Evolutionary conservation across 92 coral and sea anemone genomes (phyloP), one percentile per base, ranked within the genome.

Genomic region (Desmophyllum pertusum): DNA sequence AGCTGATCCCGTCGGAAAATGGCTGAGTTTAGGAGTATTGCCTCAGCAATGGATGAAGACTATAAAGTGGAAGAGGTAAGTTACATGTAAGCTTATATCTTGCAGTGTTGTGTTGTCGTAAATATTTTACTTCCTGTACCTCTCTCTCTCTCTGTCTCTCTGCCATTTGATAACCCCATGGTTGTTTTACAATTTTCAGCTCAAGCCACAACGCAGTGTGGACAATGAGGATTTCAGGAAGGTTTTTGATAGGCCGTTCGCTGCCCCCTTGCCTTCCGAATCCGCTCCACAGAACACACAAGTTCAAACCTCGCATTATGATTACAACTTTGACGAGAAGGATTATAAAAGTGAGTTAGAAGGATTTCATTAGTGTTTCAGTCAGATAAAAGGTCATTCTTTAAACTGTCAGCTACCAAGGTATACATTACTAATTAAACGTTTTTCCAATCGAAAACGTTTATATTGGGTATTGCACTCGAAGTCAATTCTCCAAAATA

Each of bases 291-390:
- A 51, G 21, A 83, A 78, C 18, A 81, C 71, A 11, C 92, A 87
- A 69, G 88, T 90, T 3, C 87, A 75, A 51, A 84, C 98, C 6
- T 94, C 95, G 41, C 98, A 94, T 85, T 81, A 85, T 33, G 90
- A 92, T 73, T 86, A 86, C 67, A 91, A 94, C 65, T 94, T 94
- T 57, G 93, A 94, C 86, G 98, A 94, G 41, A 92, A 94, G 52
- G 98, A 94, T 80, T 94, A 94, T 65, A 83, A 79, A 79, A 84
- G 98, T 94, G 74, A 92, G 98, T 75, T 27, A 46, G 35, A 18
- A 6, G 5, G 33, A 10, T 80, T 21, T 29, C 40, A 68, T 48
- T 48, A 6, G 33, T 4, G 5, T 31, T 29, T 69, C 62, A 10
- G 29, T 0, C 27, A 15, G 50, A 64, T 37, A 57, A 64, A 21